Conservation (phyloP, 2,888 invertebrate genomes). For the Coelogynopora nodosa region DNA sequence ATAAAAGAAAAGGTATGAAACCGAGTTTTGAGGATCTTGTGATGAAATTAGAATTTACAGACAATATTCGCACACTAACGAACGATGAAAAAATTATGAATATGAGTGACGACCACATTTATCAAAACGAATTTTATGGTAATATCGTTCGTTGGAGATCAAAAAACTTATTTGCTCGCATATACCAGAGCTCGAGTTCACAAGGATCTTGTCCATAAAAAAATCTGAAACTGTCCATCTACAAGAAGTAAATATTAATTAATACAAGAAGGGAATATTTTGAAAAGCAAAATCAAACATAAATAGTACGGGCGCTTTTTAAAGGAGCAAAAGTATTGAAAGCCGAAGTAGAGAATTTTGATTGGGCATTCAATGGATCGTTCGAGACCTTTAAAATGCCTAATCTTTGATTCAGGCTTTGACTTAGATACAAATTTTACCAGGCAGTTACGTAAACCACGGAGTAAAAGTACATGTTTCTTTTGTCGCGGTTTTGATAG, state of each 20-base stretch:
- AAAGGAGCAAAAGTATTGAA: background rate
- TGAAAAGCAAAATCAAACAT: background rate
- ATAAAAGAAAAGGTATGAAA: background rate
- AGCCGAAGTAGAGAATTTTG: background rate
- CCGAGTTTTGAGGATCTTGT: background rate
- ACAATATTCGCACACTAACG: background rate
- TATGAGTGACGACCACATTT: background rate
- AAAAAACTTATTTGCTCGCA: background rate
- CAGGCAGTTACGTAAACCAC: background rate
- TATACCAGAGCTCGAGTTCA: background rate
- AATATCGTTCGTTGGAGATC: background rate
- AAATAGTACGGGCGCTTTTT: too few species aligned
- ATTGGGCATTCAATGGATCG: background rate
- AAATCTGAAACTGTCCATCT: background rate
- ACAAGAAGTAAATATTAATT: background rate
- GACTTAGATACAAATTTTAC: background rate
- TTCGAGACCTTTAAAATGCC: background rate
- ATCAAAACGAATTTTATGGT: background rate
- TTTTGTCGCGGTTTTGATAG: background rate
- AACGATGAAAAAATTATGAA: background rate
- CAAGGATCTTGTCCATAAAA: background rate
- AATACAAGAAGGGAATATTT: background rate
- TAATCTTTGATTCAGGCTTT: too few species aligned
- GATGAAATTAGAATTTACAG: background rate
- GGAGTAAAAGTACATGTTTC: background rate